Base-by-base conservation (phyloP, 2,888 invertebrate genomes). In the Trachelus troglodyta region DNA sequence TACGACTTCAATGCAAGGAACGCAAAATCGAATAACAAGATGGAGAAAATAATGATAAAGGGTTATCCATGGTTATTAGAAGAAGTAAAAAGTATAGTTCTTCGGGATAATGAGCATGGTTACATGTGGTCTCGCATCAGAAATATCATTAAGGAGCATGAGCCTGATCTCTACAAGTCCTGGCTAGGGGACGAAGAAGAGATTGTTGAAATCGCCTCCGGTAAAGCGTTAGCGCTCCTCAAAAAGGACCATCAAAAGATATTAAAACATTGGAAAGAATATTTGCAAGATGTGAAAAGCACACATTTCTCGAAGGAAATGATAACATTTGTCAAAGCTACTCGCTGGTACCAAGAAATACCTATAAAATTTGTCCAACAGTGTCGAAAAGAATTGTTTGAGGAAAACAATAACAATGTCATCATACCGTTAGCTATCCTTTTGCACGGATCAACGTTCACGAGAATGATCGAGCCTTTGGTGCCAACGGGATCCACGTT, bases 281-380 rank as follows among this genome's bases (percentile, higher is more conserved):
- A 86, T 35, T 76, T 84, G 0, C 4, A 68, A 0, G n/a, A n/a
- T 0, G 81, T 82, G 11, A 15, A 74, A 11, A 1, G 9, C 0
- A 23, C 9, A 9, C 9, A 6, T 56, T 9, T 23, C 23, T 56
- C 23, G 23, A 56, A 56, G 23, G 9, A 9, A 56, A 23, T 23
- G 75, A 30, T 33, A 1, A 69, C 74, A 2, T 91, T 90, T 56
- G 30, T 91, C 0, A 86, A 75, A 74, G 33, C 78, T 0, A 69
- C 80, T 1, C 85, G 86, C 3, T 91, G 90, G 90, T 86, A 90
- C 77, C 83, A 89, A 30, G 83, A 88, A 4, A 81, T 91, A 15
- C 90, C 90, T 4, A 83, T 88, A 0, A 85, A 80, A 35, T 88
- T 90, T 69, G 78, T 56, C 1, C 68, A 86, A 0, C 71, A 76